Evolutionary conservation across 1,140 invertebrate genomes (phyloP), one percentile per base, ranked within the genome.

Genomic region (Subanguina moxae): DNA sequence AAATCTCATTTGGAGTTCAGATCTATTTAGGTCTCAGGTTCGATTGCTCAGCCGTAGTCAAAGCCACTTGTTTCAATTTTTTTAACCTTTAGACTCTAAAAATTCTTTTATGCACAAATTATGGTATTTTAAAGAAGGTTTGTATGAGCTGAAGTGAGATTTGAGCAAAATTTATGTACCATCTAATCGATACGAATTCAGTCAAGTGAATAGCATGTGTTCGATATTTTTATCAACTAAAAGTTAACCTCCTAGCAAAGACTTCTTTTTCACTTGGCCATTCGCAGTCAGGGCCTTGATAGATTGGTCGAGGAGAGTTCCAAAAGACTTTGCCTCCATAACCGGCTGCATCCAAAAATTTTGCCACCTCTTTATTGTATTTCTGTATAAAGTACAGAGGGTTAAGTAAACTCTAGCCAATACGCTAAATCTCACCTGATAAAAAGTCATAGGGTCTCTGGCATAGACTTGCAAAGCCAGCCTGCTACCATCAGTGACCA

Each of bases 211-310:
- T 61, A 25, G 23, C 28, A 0, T 1, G 1, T 11, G 30, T 17
- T n/a, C 17, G 0, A 17, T 19, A 1, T 25, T 57, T 57, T 15
- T 17, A 8, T 62, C 23, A 7, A 62, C 17, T 11, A 38, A 38
- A 43, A 38, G 28, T 32, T 63, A n/a, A 79, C 79, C 79, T 69
- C 66, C 80, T 68, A 25, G 80, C 80, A 59, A 82, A 82, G 21
- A 82, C 80, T 67, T 82, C 80, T 57, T 83, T 82, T 65, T 82
- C 80, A 17, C 74, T 73, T n/a, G 80, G 80, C 77, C 77, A 83
- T 30, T 82, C 78, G 62, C 80, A 82, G 57, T 82, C 80, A 46
- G 78, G 76, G 23, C 80, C 80, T 68, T 82, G 80, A 62, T 82
- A 82, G 62, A 82, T 82, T 42, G 80, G 79, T 43, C 70, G 62